Percentiles rank a stretch among this genome's conserved stretches.
Conservation (phyloP, 2,797 vertebrate species). For the Muraenolepis orangiensis region DNA sequence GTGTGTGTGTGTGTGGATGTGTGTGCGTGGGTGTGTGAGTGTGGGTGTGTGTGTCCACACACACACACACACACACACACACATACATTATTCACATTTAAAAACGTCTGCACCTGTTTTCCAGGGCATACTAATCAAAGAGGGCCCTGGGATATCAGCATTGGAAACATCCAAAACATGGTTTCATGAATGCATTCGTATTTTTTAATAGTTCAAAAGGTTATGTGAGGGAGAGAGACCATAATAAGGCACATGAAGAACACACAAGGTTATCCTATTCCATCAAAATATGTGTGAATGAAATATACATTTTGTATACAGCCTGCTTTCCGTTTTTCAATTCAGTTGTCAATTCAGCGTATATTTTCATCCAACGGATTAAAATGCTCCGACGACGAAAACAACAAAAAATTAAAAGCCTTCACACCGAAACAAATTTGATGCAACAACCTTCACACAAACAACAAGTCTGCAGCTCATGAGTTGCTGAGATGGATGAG, state of each 20-base stretch:
- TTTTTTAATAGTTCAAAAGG: not conserved
- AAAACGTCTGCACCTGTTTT: not conserved
- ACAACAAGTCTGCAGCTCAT: not conserved
- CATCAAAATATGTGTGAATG: too few relatives aligned
- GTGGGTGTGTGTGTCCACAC: not conserved
- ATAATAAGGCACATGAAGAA: not conserved
- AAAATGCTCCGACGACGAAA: too few relatives aligned
- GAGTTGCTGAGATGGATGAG: not conserved
- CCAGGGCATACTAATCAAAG: not conserved
- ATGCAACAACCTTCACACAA: not conserved
- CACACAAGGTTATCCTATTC: not conserved
- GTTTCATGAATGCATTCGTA: too few relatives aligned
- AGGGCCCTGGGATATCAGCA: not conserved
- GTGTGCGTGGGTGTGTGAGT: too few relatives aligned
- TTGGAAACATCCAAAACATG: too few relatives aligned
- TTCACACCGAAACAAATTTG: not conserved
- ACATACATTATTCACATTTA: not conserved
- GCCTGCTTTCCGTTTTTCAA: too few relatives aligned
- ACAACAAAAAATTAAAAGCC: not conserved
- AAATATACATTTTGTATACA: not conserved
- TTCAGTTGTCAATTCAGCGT: not conserved
- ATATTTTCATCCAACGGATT: too few relatives aligned
- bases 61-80: too few relatives aligned
- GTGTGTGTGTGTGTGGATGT: not conserved
- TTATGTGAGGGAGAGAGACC: not conserved